Evolutionary conservation across 2,888 invertebrate genomes (phyloP).

Genomic region (Epinotia nisella): DNA sequence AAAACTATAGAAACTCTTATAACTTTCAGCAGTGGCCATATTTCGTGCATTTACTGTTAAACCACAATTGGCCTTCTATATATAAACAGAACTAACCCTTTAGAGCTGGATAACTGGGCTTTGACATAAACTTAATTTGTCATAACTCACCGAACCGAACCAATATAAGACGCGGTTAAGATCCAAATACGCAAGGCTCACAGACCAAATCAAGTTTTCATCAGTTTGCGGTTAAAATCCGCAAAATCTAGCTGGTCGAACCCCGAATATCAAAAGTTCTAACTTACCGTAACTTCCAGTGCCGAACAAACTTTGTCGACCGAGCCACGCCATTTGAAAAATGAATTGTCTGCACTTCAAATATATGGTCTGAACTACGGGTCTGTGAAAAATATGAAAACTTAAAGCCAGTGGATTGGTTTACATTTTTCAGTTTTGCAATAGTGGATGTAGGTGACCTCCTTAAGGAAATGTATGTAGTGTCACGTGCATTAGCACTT

Average conservation of each 20-base stretch:
- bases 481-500: neutral
- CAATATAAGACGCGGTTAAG: slow-evolving; percentile 31
- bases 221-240: slow-evolving; percentile 52
- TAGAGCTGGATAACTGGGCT: neutral
- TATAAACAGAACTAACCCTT: neutral
- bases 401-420: slow-evolving; percentile 41
- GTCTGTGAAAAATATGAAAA: slow-evolving; percentile 65
- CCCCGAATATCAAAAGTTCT: slow-evolving; percentile 76
- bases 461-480: slow-evolving; percentile 21
- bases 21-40: neutral
- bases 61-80: neutral
- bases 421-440: slow-evolving; percentile 31
- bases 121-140: slow-evolving; percentile 16
- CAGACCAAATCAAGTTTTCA: slow-evolving; percentile 29
- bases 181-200: slow-evolving; percentile 36
- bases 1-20: neutral
- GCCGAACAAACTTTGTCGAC: slow-evolving; percentile 65
- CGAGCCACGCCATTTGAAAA: slow-evolving; percentile 76
- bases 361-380: slow-evolving; percentile 76
- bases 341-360: slow-evolving; percentile 81
- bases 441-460: slow-evolving; percentile 24
- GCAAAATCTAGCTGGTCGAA: slow-evolving; percentile 63
- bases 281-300: slow-evolving; percentile 68
- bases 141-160: slow-evolving; percentile 13
- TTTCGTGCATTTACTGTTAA: neutral